Base-by-base conservation (phyloP, 2,888 invertebrate genomes). In the Dicycla oo region DNA sequence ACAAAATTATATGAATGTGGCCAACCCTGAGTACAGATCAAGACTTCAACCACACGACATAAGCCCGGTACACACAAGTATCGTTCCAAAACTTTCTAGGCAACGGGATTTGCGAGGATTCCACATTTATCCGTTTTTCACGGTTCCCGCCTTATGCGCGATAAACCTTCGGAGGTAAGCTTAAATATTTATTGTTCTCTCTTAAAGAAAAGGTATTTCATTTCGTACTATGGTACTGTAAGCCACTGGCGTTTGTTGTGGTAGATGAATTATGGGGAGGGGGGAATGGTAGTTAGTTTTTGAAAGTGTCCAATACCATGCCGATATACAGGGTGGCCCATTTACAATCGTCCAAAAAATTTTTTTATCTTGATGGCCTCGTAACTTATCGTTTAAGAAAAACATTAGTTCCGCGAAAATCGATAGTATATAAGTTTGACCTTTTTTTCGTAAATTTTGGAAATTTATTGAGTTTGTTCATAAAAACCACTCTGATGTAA, bases 171-270 rank as follows among this genome's bases (percentile, higher is more conserved):
- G 87, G 84, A 89, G 89, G 92, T 91, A 92, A 92, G 93, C 93
- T 92, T 93, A 93, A 91, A 93, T 93, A 94, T 94, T 94, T 94
- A 93, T 93, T 89, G 92, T 89, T 91, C 87, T 88, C 88, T 89
- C 87, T 89, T 89, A 88, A 86, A 86, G 86, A 86, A 88, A 88
- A 82, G 82, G 81, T 88, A 86, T 88, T 85, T 84, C 77, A 86
- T 88, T 85, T 84, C 77, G 68, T 75, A 77, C 79, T 66, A 71
- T 79, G 82, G 75, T 83, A 81, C 72, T 80, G 78, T 87, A 67
- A 77, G 73, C 76, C 64, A 73, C 56, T 66, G 20, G 53, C 61
- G 64, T 68, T 76, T 70, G 61, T 60, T 63, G 58, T 71, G 13
- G 15, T 38, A 3, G 45, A 58, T 61, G 57, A 77, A 54, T 70